Conservation (phyloP, 1,140 invertebrate species). For the Mesaphorura yosii region DNA sequence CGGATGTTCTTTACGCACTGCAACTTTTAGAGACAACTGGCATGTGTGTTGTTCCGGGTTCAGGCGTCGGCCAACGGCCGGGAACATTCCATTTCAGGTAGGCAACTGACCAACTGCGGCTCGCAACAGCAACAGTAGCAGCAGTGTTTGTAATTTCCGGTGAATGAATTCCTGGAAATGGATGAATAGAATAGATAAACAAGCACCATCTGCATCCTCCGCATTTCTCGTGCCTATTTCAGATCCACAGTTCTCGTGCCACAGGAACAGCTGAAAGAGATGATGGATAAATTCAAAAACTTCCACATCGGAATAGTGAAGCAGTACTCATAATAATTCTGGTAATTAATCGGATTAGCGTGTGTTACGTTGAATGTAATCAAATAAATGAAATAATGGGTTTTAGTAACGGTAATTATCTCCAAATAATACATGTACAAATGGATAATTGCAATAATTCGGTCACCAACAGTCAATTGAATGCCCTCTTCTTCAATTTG, state of each 20-base stretch:
- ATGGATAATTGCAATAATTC: neutral
- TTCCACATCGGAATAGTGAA: slow-evolving; percentile 18
- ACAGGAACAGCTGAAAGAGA: neutral
- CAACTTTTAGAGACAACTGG: slow-evolving; percentile 23
- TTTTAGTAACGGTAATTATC: neutral
- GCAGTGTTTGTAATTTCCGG: too few relatives aligned
- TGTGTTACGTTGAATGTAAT: neutral
- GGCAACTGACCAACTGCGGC: too few relatives aligned
- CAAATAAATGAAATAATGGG: neutral
- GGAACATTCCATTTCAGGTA: slow-evolving; percentile 28
- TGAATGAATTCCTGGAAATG: too few relatives aligned
- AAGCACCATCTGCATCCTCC: neutral
- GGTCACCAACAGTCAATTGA: too few relatives aligned
- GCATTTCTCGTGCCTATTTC: neutral
- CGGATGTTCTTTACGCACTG: slow-evolving; percentile 26
- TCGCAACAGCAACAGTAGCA: too few relatives aligned
- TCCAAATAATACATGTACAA: neutral
- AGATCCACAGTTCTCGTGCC: slow-evolving; percentile 20
- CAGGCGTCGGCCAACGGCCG: slow-evolving; percentile 21
- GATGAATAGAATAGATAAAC: neutral
- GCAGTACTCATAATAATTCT: slow-evolving; percentile 14
- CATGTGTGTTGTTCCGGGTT: slow-evolving; percentile 25
- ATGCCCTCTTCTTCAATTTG: too few relatives aligned
- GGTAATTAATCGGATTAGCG: neutral
- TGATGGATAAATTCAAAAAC: slow-evolving; percentile 15